These are phyloP conservation scores for Cyclina sinensis DNA, from an alignment of 1,140 invertebrate species.

Conservation along the genomic window DNA sequence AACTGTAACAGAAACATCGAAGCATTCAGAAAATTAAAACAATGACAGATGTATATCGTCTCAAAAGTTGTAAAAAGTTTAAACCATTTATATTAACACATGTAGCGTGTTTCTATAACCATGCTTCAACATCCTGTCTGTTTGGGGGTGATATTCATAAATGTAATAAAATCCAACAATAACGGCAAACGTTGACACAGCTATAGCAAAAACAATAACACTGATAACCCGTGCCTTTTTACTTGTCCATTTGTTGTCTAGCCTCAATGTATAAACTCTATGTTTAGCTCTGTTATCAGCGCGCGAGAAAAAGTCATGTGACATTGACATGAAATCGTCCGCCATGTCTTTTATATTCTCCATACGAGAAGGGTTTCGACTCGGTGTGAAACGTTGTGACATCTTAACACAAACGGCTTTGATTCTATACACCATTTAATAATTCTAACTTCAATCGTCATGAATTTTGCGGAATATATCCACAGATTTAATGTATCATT, in stretches of 20 bases:
- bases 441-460: too few species aligned
- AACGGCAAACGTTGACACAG: background rate
- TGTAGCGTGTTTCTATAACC: background rate
- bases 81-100: too few species aligned
- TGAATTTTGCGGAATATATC: too few species aligned
- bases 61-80: too few species aligned
- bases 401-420: conserved; percentile 21
- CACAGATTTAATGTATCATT: too few species aligned
- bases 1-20: too few species aligned
- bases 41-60: too few species aligned
- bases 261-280: background rate
- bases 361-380: background rate
- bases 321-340: conserved; percentile 22
- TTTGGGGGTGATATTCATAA: conserved; percentile 9
- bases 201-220: conserved; percentile 33
- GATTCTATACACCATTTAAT: conserved; percentile 33
- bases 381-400: conserved; percentile 3
- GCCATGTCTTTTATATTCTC: conserved; percentile 16
- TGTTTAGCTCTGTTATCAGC: background rate
- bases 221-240: conserved; percentile 14
- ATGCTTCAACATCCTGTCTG: conserved; percentile 27
- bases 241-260: conserved; percentile 29
- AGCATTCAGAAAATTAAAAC: too few species aligned
- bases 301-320: conserved; percentile 18
- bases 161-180: conserved; percentile 40